A percentile compares a stretch with the other conserved stretches of the same genome.
Conservation (phyloP, 2,113 vertebrate genomes). For the Ramphastos sulfuratus region DNA sequence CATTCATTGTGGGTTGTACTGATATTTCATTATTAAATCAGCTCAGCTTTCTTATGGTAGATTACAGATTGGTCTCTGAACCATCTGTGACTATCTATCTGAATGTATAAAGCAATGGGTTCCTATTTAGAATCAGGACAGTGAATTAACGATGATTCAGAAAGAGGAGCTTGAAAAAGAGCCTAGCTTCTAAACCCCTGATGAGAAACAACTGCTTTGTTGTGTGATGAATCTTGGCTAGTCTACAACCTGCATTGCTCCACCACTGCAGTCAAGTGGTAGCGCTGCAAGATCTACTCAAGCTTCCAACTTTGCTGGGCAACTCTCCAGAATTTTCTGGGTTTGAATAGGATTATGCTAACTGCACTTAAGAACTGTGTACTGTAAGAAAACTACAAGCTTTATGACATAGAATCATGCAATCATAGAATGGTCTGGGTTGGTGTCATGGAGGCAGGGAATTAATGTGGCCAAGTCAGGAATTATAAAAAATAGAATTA, state of each 20-base stretch:
- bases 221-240: neutral
- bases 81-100: neutral
- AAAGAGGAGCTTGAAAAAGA: neutral
- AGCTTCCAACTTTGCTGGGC: neutral
- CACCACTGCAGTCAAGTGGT: rapidly evolving
- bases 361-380: neutral
- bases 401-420: neutral
- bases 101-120: neutral
- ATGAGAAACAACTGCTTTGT: neutral
- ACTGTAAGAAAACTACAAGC: neutral
- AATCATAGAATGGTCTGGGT: too few relatives aligned
- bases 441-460: too few relatives aligned
- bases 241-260: neutral
- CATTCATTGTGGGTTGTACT: neutral
- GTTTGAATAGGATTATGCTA: neutral
- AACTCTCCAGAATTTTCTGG: neutral
- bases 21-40: slow-evolving; percentile 48
- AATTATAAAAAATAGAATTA: too few relatives aligned
- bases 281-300: neutral
- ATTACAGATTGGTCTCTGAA: neutral
- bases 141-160: neutral
- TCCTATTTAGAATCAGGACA: neutral
- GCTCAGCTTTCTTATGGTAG: neutral
- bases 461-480: too few relatives aligned
- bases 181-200: neutral